A percentile compares a stretch with the other conserved stretches of the same genome.
These are phyloP conservation scores for Andrena haemorrhoa DNA, from an alignment of 2,888 invertebrate species.

Conservation along the genomic window DNA sequence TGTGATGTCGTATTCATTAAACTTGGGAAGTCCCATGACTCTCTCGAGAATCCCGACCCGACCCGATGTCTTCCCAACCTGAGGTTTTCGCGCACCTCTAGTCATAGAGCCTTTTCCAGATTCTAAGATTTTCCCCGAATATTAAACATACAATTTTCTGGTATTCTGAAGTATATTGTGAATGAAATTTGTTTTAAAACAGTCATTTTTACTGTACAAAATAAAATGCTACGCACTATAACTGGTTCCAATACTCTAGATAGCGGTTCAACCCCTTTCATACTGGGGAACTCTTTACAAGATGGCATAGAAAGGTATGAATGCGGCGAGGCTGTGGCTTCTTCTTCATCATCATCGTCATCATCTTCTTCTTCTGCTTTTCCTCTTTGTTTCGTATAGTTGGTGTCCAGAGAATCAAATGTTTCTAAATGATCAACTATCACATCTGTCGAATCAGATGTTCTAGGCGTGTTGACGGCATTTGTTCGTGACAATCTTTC, in stretches of 20 bases:
- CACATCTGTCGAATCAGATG: slow-evolving; percentile 77
- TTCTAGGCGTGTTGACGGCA: slow-evolving; percentile 75
- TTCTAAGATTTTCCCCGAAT: too few species aligned
- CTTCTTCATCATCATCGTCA: slow-evolving; percentile 58
- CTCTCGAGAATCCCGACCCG: too few species aligned
- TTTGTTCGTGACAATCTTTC: slow-evolving; percentile 71
- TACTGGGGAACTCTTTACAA: slow-evolving; percentile 93
- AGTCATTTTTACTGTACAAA: not conserved
- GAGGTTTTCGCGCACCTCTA: too few species aligned
- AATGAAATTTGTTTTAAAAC: not conserved
- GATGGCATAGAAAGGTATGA: slow-evolving; percentile 95
- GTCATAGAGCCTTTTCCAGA: too few species aligned
- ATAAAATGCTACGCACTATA: slow-evolving; percentile 86
- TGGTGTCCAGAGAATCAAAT: slow-evolving; percentile 76
- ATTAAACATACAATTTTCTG: not conserved
- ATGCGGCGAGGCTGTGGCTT: slow-evolving; percentile 86
- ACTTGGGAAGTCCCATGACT: too few species aligned
- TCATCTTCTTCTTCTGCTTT: slow-evolving; percentile 55
- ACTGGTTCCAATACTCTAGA: slow-evolving; percentile 92
- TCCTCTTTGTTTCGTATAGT: slow-evolving; percentile 68
- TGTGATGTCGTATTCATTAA: too few species aligned
- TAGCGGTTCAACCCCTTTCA: slow-evolving; percentile 91
- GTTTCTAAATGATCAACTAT: slow-evolving; percentile 69
- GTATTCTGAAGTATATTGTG: not conserved
- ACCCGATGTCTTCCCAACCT: too few species aligned